Base-by-base conservation (phyloP, 1,140 invertebrate genomes). In the Papilio aristodemus region DNA sequence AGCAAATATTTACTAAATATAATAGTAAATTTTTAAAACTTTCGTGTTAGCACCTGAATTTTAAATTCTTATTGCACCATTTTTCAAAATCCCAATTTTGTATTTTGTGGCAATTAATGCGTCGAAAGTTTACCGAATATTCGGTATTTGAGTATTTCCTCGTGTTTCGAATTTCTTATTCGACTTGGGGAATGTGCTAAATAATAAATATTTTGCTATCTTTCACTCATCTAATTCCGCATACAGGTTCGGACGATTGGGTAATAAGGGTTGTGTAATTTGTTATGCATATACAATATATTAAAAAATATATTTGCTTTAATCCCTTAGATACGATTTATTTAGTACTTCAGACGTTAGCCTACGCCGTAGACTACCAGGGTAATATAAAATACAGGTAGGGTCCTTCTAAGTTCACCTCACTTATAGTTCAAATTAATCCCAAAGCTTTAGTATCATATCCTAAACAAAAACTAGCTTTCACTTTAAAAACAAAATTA, bases 261-360 rank as follows among this genome's bases (percentile, higher is more conserved):
- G 83, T 87, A 87, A 83, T 77, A 84, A 85, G 83, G 87, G 86
- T 89, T 91, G 88, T 91, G 85, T 85, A 84, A 81, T 85, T 88
- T 85, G 79, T 89, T 87, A 87, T 79, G 74, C 75, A 78, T 90
- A 85, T 88, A 87, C 80, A 85, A 81, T 83, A 83, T 81, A 78
- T 77, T 54, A 54, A 54, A 75, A 74, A 73, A 81, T 78, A 78
- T 86, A 80, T 71, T 80, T 76, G 79, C 79, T 85, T 80, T 69
- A 75, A 78, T 77, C 75, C 79, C 71, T 64, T 73, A 62, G 50
- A 46, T 69, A 68, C 36, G 64, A 43, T 43, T 66, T 50, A 66
- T 32, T 66, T 66, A 66, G 63, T 66, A 66, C n/a, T 66, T 50
- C 41, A 66, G 25, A 64, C 22, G 38, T 63, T 22, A 27, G 50